Conservation (phyloP, 1,140 invertebrate genomes). For the Ceratosolen solmsi region DNA sequence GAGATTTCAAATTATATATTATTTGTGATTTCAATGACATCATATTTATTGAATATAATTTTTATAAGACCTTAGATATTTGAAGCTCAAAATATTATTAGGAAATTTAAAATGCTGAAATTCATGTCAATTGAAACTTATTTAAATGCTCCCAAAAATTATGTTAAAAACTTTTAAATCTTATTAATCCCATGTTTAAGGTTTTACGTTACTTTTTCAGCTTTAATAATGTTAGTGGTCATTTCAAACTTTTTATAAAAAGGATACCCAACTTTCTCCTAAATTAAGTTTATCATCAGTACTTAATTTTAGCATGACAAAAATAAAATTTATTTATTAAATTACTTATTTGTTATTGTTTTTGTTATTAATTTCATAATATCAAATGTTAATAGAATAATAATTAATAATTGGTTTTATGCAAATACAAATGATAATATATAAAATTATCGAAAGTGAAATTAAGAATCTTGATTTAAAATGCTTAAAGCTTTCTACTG, state of each 20-base stretch:
- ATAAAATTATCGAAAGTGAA: no score
- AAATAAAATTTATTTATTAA: no score
- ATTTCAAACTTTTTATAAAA: constrained; percentile 8
- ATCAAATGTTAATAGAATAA: no score
- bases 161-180: constrained; percentile 14
- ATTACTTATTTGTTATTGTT: no score
- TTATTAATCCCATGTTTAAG: background rate
- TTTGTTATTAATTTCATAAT: no score
- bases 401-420: no score
- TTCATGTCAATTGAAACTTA: constrained; percentile 16
- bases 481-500: background rate
- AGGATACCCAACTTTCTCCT: background rate
- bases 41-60: background rate
- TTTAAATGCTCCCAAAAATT: constrained; percentile 3
- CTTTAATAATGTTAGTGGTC: constrained; percentile 3
- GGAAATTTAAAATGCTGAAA: background rate
- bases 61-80: background rate
- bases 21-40: background rate
- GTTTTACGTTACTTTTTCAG: constrained; percentile 8
- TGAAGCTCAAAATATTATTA: background rate
- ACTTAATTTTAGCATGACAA: no score
- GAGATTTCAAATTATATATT: background rate
- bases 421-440: no score
- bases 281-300: constrained; percentile 2
- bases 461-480: no score